Conservation (phyloP, 92 coral and sea anemone species). For the Epizoanthus rinbou region DNA sequence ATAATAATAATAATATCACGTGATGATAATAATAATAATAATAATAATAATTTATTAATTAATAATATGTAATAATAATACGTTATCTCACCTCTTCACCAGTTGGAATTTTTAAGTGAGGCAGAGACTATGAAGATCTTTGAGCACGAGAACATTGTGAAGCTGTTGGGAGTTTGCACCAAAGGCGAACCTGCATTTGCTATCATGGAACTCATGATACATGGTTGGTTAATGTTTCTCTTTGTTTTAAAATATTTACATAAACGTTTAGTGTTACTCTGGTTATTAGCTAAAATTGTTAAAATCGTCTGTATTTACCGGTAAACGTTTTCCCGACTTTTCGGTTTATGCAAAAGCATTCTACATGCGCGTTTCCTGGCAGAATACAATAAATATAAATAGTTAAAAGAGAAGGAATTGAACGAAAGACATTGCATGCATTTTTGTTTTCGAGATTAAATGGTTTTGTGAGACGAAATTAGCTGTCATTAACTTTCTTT, state of each 20-base stretch:
- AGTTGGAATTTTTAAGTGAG: slow-evolving; percentile 89
- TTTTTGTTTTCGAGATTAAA: too few relatives aligned
- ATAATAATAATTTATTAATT: too few relatives aligned
- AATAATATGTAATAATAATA: background rate
- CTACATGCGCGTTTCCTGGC: background rate
- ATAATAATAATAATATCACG: too few relatives aligned
- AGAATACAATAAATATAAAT: too few relatives aligned
- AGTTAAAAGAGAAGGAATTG: too few relatives aligned
- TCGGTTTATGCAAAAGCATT: background rate
- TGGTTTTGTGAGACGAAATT: background rate
- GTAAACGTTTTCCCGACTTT: too few relatives aligned
- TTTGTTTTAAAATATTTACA: background rate
- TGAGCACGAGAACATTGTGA: slow-evolving; percentile 83
- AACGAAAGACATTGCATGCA: too few relatives aligned
- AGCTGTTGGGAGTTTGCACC: slow-evolving; percentile 84
- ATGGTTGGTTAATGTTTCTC: slow-evolving; percentile 48
- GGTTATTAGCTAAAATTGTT: background rate
- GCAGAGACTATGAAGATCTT: slow-evolving; percentile 90
- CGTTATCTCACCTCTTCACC: background rate
- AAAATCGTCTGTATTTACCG: background rate
- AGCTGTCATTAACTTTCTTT: background rate
- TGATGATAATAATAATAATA: background rate
- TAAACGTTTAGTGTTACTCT: too few relatives aligned
- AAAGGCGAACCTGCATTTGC: slow-evolving; percentile 90
- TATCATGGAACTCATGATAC: slow-evolving; percentile 87